Evolutionary conservation across 2,888 invertebrate species (phyloP).

Genomic region (Plebejus anna): DNA sequence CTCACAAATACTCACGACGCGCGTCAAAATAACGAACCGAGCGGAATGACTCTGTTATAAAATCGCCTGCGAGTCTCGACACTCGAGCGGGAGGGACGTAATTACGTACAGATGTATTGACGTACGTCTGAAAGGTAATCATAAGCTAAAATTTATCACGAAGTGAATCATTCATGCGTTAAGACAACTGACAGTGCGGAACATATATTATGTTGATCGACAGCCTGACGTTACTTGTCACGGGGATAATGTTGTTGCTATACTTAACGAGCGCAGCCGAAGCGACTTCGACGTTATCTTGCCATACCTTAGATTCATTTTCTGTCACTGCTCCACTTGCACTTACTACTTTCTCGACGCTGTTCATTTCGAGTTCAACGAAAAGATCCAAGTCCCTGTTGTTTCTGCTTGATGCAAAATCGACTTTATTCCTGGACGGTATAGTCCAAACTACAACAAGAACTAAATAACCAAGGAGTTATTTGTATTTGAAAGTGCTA

Average conservation of each 20-base stretch:
- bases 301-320: slow-evolving; percentile 38
- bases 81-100: slow-evolving; percentile 64
- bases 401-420: slow-evolving; percentile 46
- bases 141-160: slow-evolving; percentile 79
- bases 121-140: slow-evolving; percentile 76
- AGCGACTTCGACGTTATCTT: slow-evolving; percentile 42
- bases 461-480: slow-evolving; percentile 28
- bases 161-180: slow-evolving; percentile 78
- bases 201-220: slow-evolving; percentile 80
- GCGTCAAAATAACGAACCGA: slow-evolving; percentile 60
- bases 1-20: slow-evolving; percentile 56
- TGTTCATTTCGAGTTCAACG: slow-evolving; percentile 59
- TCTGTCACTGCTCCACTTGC: slow-evolving; percentile 33
- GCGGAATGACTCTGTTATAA: slow-evolving; percentile 57
- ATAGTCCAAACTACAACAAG: slow-evolving; percentile 52
- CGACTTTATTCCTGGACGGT: slow-evolving; percentile 50
- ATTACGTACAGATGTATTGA: slow-evolving; percentile 69
- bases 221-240: slow-evolving; percentile 77
- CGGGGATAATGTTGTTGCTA: slow-evolving; percentile 77
- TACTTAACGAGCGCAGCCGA: slow-evolving; percentile 45
- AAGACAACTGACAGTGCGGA: slow-evolving; percentile 77
- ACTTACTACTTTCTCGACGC: slow-evolving; percentile 53
- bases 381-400: slow-evolving; percentile 70
- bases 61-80: slow-evolving; percentile 65
- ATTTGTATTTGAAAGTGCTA: slow-evolving; percentile 28